A percentile compares a stretch with the other conserved stretches of the same genome.
Conservation (phyloP, 2,797 vertebrate genomes). For the Typhlichthys eigenmanni region DNA sequence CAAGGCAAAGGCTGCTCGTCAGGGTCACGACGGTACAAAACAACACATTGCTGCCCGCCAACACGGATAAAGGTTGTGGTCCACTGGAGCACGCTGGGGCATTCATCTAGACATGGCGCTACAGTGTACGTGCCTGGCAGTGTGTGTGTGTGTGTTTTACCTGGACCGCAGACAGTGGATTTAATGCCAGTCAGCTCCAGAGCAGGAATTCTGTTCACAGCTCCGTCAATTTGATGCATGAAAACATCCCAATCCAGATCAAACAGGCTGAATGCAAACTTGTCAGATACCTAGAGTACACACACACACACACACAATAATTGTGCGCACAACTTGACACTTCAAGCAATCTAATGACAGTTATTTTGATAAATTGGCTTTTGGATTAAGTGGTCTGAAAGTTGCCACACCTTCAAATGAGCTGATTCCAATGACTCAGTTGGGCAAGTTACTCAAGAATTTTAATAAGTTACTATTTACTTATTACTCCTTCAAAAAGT, state of each 20-base stretch:
- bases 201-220: conserved; percentile 87
- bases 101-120: neutral
- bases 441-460: too few relatives aligned
- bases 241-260: conserved; percentile 98
- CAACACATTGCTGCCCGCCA: too few relatives aligned
- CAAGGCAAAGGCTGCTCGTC: too few relatives aligned
- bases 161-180: conserved; percentile 96
- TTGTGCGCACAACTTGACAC: neutral
- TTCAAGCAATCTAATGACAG: neutral
- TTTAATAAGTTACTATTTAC: too few relatives aligned
- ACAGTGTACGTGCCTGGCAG: neutral
- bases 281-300: conserved; percentile 84
- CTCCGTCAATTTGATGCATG: conserved; percentile 90
- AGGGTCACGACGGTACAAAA: too few relatives aligned
- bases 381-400: too few relatives aligned
- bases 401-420: too few relatives aligned
- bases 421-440: too few relatives aligned
- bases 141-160: conserved; percentile 61
- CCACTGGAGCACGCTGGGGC: neutral
- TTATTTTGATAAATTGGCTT: too few relatives aligned
- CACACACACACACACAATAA: conserved; percentile 5
- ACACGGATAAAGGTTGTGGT: too few relatives aligned
- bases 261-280: conserved; percentile 95
- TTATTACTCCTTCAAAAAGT: too few relatives aligned
- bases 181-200: conserved; percentile 93